These are phyloP conservation scores for Sebastes diploproa DNA, from an alignment of 2,797 vertebrate genomes.

Conservation along the genomic window DNA sequence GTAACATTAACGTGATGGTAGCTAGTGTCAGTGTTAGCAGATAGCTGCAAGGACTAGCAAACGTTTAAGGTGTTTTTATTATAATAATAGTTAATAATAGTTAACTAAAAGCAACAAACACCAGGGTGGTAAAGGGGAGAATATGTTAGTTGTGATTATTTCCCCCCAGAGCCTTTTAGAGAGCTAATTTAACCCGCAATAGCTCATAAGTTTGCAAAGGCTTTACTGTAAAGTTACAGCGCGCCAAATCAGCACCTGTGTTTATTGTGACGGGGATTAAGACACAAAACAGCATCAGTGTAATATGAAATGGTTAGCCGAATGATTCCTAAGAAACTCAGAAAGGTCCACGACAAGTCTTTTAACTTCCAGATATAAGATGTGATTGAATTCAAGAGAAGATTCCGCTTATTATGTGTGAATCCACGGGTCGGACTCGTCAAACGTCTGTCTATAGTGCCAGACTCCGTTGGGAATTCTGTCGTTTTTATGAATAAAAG, in stretches of 20 bases:
- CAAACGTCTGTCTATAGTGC: background rate
- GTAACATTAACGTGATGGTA: background rate
- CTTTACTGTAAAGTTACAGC: conserved; percentile 22
- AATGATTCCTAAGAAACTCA: background rate
- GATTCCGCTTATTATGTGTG: accelerated
- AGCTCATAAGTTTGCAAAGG: background rate
- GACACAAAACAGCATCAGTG: background rate
- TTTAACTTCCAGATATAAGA: too few species aligned
- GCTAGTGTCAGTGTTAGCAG: conserved; percentile 49
- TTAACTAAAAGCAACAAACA: accelerated
- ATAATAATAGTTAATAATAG: accelerated
- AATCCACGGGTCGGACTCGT: background rate
- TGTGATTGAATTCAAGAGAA: background rate
- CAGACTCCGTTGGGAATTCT: background rate
- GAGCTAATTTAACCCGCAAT: background rate
- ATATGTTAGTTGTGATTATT: background rate
- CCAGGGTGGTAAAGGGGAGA: accelerated
- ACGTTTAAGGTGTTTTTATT: background rate
- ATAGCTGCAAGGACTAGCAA: background rate
- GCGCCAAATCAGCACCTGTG: conserved; percentile 29
- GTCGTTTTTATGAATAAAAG: background rate
- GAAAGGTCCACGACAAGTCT: accelerated
- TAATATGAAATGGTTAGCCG: accelerated
- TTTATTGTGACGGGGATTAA: background rate
- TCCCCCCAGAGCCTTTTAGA: accelerated